Evolutionary conservation across 2,888 invertebrate species (phyloP), one percentile per base, ranked within the genome.

Genomic region (Drosophila antonietae): DNA sequence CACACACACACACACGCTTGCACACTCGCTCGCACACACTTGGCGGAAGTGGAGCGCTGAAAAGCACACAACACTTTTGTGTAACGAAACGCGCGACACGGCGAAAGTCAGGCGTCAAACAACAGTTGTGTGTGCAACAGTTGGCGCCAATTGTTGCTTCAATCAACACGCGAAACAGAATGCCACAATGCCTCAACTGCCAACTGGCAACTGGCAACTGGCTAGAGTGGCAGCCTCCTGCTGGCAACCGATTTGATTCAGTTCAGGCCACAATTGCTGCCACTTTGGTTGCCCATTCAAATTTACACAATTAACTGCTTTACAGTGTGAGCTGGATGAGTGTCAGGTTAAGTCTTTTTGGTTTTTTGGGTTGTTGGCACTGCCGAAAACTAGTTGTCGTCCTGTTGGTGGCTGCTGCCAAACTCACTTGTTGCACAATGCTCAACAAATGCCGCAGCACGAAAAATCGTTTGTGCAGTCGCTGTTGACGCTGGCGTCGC

Each of bases 391-490:
- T 87, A 88, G 89, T 90, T 90, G 91, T 90, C 90, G 90, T 91
- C 90, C 90, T 90, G 90, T 80, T 91, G 91, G 91, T 90, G 90
- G 91, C 90, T 91, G 91, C 89, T 92, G 91, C 90, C 92, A 91
- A 92, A 92, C 92, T 93, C 93, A 93, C 93, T 93, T 93, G 93
- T 93, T 93, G 93, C 93, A 93, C 92, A 92, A 91, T 90, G 88
- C 90, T 81, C 81, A 88, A 87, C 91, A 70, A 87, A 77, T 69
- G 90, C 78, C 83, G 83, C 58, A 73, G 80, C 83, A 81, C 82
- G 82, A 78, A 82, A 84, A 84, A 86, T 87, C 81, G 88, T 81
- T 86, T 86, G 73, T 84, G 88, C 86, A 78, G 83, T 79, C 83
- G 74, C 75, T 23, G 78, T 51, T 46, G 77, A 49, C 53, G 75